phyloP scores from a whole-genome alignment of 2,888 invertebrate species.

The Dimorphilus gyrociliatus region DNA sequence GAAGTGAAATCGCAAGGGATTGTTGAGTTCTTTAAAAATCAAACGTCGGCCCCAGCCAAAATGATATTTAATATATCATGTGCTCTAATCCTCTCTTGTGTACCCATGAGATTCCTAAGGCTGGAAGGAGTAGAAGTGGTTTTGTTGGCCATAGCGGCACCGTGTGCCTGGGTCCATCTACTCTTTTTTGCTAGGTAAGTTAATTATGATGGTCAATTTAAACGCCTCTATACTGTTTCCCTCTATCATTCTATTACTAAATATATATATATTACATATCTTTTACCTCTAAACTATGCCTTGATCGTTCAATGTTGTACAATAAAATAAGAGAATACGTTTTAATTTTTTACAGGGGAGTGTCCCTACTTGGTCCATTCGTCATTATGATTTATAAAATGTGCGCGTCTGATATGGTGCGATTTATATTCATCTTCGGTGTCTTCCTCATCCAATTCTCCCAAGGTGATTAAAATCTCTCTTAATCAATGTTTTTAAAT shows the following conservation, averaged over 20 bases:
- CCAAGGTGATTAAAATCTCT: slow-evolving; percentile 52
- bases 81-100: slow-evolving; percentile 67
- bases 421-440: slow-evolving; percentile 74
- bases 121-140: slow-evolving; percentile 62
- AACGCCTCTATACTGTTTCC: slow-evolving; percentile 7
- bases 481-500: not conserved
- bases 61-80: slow-evolving; percentile 81
- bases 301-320: not conserved
- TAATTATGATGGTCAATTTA: not conserved
- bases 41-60: slow-evolving; percentile 87
- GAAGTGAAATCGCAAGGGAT: slow-evolving; percentile 88
- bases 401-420: slow-evolving; percentile 94
- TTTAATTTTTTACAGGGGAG: slow-evolving; percentile 52
- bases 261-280: no score
- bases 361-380: slow-evolving; percentile 82
- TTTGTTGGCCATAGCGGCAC: slow-evolving; percentile 73
- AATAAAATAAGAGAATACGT: not conserved
- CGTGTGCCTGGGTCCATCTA: slow-evolving; percentile 88
- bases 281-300: no score
- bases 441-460: slow-evolving; percentile 49
- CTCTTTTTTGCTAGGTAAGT: slow-evolving; percentile 95
- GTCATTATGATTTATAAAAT: slow-evolving; percentile 98
- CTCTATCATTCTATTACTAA: not conserved
- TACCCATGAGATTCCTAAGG: slow-evolving; percentile 53
- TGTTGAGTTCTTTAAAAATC: slow-evolving; percentile 69